A percentile compares a stretch with the other conserved stretches of the same genome.
Evolutionary conservation across 2,888 invertebrate species (phyloP).

Genomic region (Bellardia bayeri): DNA sequence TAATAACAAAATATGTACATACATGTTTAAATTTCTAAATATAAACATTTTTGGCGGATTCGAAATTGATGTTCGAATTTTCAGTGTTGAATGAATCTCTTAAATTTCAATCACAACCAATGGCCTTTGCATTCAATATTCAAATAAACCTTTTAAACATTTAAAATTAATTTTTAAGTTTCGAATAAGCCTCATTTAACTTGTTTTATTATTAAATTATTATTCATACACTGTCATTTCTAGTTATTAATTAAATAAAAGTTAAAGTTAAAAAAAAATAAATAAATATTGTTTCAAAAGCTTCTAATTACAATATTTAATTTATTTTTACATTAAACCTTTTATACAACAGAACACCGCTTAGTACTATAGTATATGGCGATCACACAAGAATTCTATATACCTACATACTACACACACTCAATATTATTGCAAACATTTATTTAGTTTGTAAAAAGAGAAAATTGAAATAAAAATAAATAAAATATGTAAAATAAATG

Average conservation of each 20-base stretch:
- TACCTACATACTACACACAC: background rate
- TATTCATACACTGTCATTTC: too few species aligned
- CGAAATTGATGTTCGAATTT: too few species aligned
- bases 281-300: constrained; percentile 4
- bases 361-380: background rate
- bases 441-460: constrained; percentile 1
- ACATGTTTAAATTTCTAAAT: too few species aligned
- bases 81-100: too few species aligned
- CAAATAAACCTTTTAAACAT: too few species aligned
- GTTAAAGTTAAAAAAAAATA: background rate
- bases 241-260: background rate
- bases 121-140: too few species aligned
- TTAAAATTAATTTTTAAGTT: background rate
- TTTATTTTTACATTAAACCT: constrained; percentile 18
- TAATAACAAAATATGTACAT: too few species aligned
- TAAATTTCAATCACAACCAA: too few species aligned
- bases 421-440: background rate
- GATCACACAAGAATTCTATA: background rate
- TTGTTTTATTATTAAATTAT: too few species aligned
- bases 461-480: background rate
- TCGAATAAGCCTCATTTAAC: background rate
- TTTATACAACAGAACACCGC: background rate
- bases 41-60: too few species aligned
- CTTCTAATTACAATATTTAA: constrained; percentile 4
- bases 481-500: constrained; percentile 36